phyloP scores from a whole-genome alignment of 2,113 vertebrate genomes.

The Pterocles burchelli region DNA sequence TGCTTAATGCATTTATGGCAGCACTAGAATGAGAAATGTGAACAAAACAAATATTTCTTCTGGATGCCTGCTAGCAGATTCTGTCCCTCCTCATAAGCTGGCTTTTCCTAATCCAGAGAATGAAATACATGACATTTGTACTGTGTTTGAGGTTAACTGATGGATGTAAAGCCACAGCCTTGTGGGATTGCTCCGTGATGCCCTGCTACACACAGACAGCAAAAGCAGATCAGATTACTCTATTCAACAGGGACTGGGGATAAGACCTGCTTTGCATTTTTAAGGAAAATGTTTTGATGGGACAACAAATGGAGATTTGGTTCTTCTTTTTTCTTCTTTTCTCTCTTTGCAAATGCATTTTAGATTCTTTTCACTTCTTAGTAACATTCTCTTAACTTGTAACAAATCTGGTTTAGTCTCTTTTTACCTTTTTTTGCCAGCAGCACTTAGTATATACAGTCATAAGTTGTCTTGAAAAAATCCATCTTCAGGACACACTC shows the following conservation, averaged over 20 bases:
- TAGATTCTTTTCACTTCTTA: not conserved
- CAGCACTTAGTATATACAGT: not conserved
- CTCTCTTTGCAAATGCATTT: not conserved
- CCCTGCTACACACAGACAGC: not conserved
- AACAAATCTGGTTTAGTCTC: not conserved
- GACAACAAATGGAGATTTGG: not conserved
- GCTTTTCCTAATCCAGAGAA: slow-evolving; percentile 2
- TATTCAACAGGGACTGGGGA: not conserved
- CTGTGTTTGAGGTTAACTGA: not conserved
- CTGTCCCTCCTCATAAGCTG: not conserved
- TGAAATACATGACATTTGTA: not conserved
- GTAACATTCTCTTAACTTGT: not conserved
- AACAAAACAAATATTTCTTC: not conserved
- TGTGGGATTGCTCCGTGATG: not conserved
- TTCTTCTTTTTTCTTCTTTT: not conserved
- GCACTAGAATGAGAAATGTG: not conserved
- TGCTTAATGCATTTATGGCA: not conserved
- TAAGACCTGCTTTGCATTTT: not conserved
- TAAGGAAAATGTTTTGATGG: not conserved
- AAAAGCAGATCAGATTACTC: not conserved
- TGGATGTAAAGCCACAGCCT: not conserved
- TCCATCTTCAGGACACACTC: not conserved
- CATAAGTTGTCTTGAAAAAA: not conserved
- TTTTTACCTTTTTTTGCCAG: not conserved
- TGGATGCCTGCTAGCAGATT: not conserved